Conservation (phyloP, 1,140 invertebrate species). For the Drosophila athabasca region DNA sequence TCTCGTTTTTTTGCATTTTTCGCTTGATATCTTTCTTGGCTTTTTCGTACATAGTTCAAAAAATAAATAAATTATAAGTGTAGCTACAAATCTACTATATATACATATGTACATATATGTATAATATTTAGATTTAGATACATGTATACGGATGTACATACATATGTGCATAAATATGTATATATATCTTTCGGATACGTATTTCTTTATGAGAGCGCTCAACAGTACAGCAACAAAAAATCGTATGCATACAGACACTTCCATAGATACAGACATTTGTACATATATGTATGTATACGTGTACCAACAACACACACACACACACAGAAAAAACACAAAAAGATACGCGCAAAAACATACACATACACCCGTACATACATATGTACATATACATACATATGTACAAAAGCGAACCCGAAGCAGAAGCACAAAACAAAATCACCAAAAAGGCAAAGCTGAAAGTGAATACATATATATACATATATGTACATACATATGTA, state of each 20-base stretch:
- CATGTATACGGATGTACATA: neutral
- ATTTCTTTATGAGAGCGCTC: no score
- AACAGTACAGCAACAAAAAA: no score
- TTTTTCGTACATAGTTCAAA: no score
- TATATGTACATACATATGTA: constrained; percentile 3
- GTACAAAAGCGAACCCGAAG: constrained; percentile 1
- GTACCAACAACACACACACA: neutral
- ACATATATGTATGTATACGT: neutral
- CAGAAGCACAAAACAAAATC: constrained; percentile 33
- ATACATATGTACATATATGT: neutral
- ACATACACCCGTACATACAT: constrained; percentile 7
- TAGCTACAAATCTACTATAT: neutral
- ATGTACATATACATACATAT: constrained; percentile 10
- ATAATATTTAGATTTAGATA: neutral
- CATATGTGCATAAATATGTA: neutral
- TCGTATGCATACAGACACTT: no score
- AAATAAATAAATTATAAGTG: no score
- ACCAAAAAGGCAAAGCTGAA: constrained; percentile 45
- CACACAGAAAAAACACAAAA: no score
- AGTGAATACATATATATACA: constrained; percentile 16
- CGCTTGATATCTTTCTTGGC: no score
- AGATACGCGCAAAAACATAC: neutral
- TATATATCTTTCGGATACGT: neutral
- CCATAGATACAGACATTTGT: neutral
- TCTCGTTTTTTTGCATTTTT: no score